Evolutionary conservation across 2,888 invertebrate species (phyloP).

Genomic region (Pristionchus mayeri): DNA sequence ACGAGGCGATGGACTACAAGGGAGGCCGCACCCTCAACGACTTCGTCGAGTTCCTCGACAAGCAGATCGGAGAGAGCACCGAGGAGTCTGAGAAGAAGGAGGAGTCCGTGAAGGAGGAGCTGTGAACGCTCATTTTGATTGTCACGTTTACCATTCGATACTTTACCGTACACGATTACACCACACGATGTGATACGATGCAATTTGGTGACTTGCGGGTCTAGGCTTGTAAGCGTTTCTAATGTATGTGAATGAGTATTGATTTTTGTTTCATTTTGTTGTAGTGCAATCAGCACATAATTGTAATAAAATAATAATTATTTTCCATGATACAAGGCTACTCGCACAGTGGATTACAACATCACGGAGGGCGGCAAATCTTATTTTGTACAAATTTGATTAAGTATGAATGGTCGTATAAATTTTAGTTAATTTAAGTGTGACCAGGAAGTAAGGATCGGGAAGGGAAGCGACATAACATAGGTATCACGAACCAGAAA

Average conservation of each 20-base stretch:
- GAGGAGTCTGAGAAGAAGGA: not conserved
- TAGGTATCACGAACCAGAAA: too few species aligned
- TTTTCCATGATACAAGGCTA: too few species aligned
- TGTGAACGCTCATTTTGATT: not conserved
- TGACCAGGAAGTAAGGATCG: too few species aligned
- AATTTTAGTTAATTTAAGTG: too few species aligned
- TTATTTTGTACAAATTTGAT: too few species aligned
- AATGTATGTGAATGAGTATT: slow-evolving; percentile 20
- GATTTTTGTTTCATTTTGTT: slow-evolving; percentile 27
- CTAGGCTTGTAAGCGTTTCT: slow-evolving; percentile 41
- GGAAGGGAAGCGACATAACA: too few species aligned
- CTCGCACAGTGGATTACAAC: too few species aligned
- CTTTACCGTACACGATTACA: slow-evolving; percentile 31
- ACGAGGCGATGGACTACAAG: slow-evolving; percentile 89
- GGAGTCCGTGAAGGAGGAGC: slow-evolving; percentile 9
- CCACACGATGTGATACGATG: slow-evolving; percentile 39
- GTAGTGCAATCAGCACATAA: slow-evolving; percentile 29
- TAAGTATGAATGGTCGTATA: too few species aligned
- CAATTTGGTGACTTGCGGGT: slow-evolving; percentile 43
- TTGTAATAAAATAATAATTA: slow-evolving; percentile 14
- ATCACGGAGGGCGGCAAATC: too few species aligned
- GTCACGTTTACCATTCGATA: slow-evolving; percentile 21
- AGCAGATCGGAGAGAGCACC: not conserved
- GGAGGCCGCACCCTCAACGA: slow-evolving; percentile 94
- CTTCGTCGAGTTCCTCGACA: slow-evolving; percentile 87